Conservation (phyloP, 2,888 invertebrate genomes). For the Lymantria monacha region DNA sequence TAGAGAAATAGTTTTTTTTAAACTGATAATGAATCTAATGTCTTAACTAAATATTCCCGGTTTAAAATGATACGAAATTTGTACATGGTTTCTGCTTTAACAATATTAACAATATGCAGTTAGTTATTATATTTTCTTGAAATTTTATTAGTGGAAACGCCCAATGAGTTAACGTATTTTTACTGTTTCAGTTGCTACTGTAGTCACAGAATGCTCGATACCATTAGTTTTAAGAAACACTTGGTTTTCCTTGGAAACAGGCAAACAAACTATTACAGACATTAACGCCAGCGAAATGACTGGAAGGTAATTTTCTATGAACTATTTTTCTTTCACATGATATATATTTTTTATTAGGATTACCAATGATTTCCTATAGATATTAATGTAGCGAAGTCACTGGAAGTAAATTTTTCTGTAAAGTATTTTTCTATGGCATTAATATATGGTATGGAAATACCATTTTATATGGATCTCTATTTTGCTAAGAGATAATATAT, state of each 20-base stretch:
- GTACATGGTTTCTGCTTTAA: constrained; percentile 28
- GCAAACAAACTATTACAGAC: constrained; percentile 90
- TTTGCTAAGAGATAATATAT: no score
- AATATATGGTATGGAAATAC: no score
- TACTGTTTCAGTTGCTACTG: constrained; percentile 50
- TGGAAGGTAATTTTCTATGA: constrained; percentile 60
- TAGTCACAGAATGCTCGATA: constrained; percentile 84
- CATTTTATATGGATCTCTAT: no score
- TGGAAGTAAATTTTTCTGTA: no score
- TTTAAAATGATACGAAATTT: constrained; percentile 37
- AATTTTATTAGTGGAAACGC: constrained; percentile 54
- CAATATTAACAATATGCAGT: constrained; percentile 40
- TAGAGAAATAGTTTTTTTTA: no score
- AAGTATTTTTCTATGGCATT: no score
- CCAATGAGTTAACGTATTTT: constrained; percentile 43
- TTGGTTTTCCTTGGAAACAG: constrained; percentile 96
- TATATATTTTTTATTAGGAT: no score
- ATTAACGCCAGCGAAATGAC: constrained; percentile 92
- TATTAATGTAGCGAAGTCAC: no score
- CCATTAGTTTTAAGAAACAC: constrained; percentile 90
- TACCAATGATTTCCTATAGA: no score
- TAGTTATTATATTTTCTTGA: constrained; percentile 19
- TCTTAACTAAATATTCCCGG: no score
- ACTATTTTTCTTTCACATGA: background rate
- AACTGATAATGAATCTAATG: no score